Conservation (phyloP, 2,888 invertebrate genomes). For the Agonopterix alstromeriana region DNA sequence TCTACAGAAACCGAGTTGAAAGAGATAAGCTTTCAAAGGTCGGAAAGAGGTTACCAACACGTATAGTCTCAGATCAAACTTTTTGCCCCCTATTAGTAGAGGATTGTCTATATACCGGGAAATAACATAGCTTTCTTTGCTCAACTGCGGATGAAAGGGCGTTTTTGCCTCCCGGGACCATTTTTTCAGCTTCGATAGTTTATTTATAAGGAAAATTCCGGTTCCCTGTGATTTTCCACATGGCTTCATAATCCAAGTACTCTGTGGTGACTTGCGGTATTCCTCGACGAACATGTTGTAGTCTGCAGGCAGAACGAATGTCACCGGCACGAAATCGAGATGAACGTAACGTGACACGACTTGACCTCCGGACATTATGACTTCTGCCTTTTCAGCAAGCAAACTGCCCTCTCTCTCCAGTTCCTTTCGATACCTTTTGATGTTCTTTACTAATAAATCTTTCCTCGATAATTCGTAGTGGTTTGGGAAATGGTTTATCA, state of each 20-base stretch:
- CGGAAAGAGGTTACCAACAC: slow-evolving; percentile 95
- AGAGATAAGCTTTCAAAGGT: slow-evolving; percentile 94
- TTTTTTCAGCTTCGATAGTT: slow-evolving; percentile 93
- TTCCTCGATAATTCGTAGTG: slow-evolving; percentile 97
- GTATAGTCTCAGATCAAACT: slow-evolving; percentile 95
- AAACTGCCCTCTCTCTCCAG: slow-evolving; percentile 93
- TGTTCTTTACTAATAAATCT: slow-evolving; percentile 96
- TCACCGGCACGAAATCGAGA: slow-evolving; percentile 94
- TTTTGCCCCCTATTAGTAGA: slow-evolving; percentile 95
- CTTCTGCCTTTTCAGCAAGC: slow-evolving; percentile 84
- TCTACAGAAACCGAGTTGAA: slow-evolving; percentile 94
- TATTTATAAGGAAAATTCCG: slow-evolving; percentile 97
- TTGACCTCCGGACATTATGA: slow-evolving; percentile 76
- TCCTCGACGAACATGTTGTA: slow-evolving; percentile 98
- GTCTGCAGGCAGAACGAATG: slow-evolving; percentile 95
- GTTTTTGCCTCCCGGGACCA: slow-evolving; percentile 93
- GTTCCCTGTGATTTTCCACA: slow-evolving; percentile 96
- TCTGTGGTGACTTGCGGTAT: slow-evolving; percentile 94
- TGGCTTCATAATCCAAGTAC: slow-evolving; percentile 99
- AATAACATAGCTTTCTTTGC: slow-evolving; percentile 95
- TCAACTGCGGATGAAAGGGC: slow-evolving; percentile 87
- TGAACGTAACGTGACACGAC: slow-evolving; percentile 84
- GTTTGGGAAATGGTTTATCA: slow-evolving; percentile 97
- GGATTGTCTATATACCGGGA: slow-evolving; percentile 98
- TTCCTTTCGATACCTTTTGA: slow-evolving; percentile 94